Evolutionary conservation across 2,888 invertebrate species (phyloP), one percentile per base, ranked within the genome.

Genomic region (Eupithecia subfuscata): DNA sequence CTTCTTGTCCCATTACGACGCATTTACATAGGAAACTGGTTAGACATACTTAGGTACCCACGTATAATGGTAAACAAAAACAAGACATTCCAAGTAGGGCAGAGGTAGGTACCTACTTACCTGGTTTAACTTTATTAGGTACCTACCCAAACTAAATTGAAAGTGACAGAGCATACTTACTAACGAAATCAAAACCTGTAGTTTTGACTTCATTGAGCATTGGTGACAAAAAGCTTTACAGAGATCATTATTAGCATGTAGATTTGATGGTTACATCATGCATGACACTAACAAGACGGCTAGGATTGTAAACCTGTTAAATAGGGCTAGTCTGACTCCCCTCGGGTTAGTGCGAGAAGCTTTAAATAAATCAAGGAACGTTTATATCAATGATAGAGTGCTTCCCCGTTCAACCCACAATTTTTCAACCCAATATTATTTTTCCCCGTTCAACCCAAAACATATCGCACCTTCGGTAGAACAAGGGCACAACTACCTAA

Each of bases 1-100:
- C 76, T 70, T 48, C 73, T 63, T 69, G 71, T 45, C 25, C 68
- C 37, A 73, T 70, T 75, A 73, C 4, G 40, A 11, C 34, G 64
- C 56, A 67, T 45, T 70, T 65, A 56, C 40, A n/a, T n/a, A 16
- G 18, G 48, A 74, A 74, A 37, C 63, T 30, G 68, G 63, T 71
- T 67, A n/a, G 60, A 60, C 22, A 60, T 56, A n/a, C 52, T 52
- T n/a, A 56, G n/a, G 18, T 63, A 8, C 9, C 34, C 18, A 45
- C 69, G 30, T 64, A 9, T 34, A 34, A 34, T 64, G 64, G 34
- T 64, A 34, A 64, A 60, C 60, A 60, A 60, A 60, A 60, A 60
- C 60, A 60, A 25, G 60, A 22, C 60, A 60, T 60, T 60, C 60
- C 60, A 60, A 60, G 60, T 60, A 25, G 60, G 25, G 25, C 60